phyloP scores from a whole-genome alignment of 2,113 vertebrate genomes.

The Vanacampus margaritifer region DNA sequence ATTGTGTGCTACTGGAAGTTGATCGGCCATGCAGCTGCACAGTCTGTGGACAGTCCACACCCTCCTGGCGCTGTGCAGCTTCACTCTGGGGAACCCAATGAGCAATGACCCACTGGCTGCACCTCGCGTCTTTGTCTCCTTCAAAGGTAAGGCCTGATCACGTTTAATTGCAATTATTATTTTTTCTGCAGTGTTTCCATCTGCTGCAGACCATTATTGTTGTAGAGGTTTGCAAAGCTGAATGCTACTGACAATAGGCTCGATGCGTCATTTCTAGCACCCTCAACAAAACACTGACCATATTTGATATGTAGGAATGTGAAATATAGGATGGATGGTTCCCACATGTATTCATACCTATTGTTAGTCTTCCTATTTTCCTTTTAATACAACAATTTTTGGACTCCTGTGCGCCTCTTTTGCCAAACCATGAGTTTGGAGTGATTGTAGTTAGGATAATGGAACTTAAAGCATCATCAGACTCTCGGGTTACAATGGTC shows the following conservation, averaged over 20 bases:
- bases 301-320: not conserved
- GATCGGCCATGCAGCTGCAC: conserved; percentile 65
- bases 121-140: conserved; percentile 75
- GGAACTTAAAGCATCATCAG: conserved; percentile 31
- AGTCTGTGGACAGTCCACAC: conserved; percentile 57
- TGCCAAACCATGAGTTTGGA: conserved; percentile 27
- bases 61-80: conserved; percentile 61
- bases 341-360: not conserved
- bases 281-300: not conserved
- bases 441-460: conserved; percentile 25
- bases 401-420: conserved; percentile 10
- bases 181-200: not conserved
- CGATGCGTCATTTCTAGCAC: not conserved
- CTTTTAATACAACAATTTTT: not conserved
- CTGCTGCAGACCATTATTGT: not conserved
- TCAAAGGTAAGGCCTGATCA: conserved; percentile 70
- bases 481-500: conserved; percentile 32
- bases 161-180: not conserved
- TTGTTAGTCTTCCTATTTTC: not conserved
- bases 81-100: conserved; percentile 52
- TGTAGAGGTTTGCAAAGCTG: not conserved
- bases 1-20: conserved; percentile 37
- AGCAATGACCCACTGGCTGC: conserved; percentile 66
- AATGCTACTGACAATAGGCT: not conserved
- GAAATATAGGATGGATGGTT: not conserved